Conservation (phyloP, 2,113 vertebrate genomes). For the Carassius auratus region DNA sequence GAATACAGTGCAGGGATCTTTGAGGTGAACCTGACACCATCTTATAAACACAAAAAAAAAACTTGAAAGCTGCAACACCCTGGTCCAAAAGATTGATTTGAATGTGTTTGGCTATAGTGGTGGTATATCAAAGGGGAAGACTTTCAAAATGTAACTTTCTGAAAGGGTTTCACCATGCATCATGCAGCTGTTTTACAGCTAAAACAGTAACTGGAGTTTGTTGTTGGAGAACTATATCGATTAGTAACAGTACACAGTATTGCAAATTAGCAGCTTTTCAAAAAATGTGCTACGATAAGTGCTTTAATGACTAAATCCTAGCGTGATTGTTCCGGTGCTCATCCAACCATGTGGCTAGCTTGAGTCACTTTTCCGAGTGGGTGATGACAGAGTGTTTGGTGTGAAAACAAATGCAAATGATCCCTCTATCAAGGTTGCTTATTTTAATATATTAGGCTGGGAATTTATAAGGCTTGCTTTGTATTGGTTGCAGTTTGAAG, state of each 20-base stretch:
- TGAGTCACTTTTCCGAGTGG: conserved; percentile 62
- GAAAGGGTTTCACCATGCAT: neutral
- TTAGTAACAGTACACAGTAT: conserved; percentile 51
- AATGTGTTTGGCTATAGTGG: neutral
- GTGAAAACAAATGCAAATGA: conserved; percentile 77
- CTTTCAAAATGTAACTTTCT: neutral
- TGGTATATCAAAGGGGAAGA: neutral
- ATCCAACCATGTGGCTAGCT: conserved; percentile 21
- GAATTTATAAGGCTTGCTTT: conserved; percentile 72
- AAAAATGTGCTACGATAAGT: conserved; percentile 46
- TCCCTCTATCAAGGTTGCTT: conserved; percentile 76
- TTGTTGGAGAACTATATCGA: neutral
- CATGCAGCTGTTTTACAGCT: neutral
- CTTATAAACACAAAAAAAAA: neutral
- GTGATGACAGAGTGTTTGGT: conserved; percentile 69
- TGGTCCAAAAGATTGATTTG: neutral
- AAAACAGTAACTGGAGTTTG: neutral
- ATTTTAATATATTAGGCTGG: conserved; percentile 77
- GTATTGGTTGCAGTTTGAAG: conserved; percentile 69
- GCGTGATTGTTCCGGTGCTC: conserved; percentile 61
- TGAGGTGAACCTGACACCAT: neutral
- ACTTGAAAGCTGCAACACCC: neutral
- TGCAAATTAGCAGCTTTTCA: conserved; percentile 46
- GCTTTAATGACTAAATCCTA: conserved; percentile 55
- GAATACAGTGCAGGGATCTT: neutral